Evolutionary conservation across 1,140 invertebrate species (phyloP), one percentile per base, ranked within the genome.

Genomic region (Drosophila simulans): DNA sequence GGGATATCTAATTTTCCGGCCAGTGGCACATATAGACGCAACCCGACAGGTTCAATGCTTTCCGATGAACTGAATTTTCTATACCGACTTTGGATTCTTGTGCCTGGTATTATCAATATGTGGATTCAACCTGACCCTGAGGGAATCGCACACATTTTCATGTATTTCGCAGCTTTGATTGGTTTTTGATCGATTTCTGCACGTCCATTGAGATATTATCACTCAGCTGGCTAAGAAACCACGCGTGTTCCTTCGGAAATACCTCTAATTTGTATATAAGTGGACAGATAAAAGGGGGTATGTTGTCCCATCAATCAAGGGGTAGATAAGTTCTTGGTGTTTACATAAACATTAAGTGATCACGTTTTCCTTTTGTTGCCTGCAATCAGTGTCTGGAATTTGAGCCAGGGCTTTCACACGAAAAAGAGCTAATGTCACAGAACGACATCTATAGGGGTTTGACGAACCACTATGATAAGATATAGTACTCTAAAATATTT

Each of bases 101-200:
- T 58, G 46, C 37, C 27, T n/a, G 46, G 22, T 15, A 15, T 37
- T 42, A 79, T 58, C 54, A 34, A 22, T 54, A n/a, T 31, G 2
- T 37, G 15, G 43, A 25, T 48, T 20, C 15, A 4, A 37, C 10
- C 52, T 71, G 55, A 35, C 73, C 73, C 49, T 75, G 72, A 43
- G 34, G 13, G 20, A 66, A 48, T 20, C 52, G 45, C 35, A 31
- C 22, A 35, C 43, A 37, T 65, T 45, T 59, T 10, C 11, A 57
- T 39, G 22, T 12, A 57, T 62, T 49, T 17, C 15, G 17, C 45
- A 42, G 25, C 31, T 76, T 48, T 84, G 66, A 88, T 88, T 54
- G 66, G 13, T 89, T 88, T 88, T 73, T 88, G 79, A 88, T 88
- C 78, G 83, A 73, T 72, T 83, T 65, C 52, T 51, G 58, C 15